These are phyloP conservation scores for Lagria hirta DNA, from an alignment of 2,888 invertebrate species.

Conservation along the genomic window DNA sequence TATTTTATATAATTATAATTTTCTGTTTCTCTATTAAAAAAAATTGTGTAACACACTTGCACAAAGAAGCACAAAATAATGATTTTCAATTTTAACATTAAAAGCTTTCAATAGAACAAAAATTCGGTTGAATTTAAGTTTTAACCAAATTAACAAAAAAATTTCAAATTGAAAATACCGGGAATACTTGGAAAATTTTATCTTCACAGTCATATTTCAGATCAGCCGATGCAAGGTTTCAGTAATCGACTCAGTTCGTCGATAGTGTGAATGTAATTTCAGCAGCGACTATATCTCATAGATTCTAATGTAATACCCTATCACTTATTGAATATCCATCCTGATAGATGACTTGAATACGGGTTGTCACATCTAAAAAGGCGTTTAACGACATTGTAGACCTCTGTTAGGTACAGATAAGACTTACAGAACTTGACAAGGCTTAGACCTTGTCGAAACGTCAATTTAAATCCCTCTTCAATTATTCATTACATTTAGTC, in stretches of 20 bases:
- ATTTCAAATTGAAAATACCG: too few species aligned
- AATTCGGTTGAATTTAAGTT: too few species aligned
- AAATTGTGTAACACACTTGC: too few species aligned
- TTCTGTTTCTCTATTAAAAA: too few species aligned
- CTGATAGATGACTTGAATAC: conserved; percentile 45
- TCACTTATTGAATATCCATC: conserved; percentile 48
- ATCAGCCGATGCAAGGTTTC: too few species aligned
- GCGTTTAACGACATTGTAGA: conserved; percentile 40
- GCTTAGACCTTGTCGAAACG: conserved; percentile 35
- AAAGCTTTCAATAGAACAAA: too few species aligned
- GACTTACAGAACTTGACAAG: conserved; percentile 34
- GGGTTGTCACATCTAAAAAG: conserved; percentile 40
- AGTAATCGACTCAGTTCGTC: conserved; percentile 20
- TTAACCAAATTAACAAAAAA: too few species aligned
- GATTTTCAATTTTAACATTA: too few species aligned
- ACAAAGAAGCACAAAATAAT: too few species aligned
- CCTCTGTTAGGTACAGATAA: conserved; percentile 34
- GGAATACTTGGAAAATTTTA: too few species aligned
- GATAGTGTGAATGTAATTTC: conserved; percentile 24
- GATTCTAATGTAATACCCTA: conserved; percentile 38
- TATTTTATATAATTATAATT: too few species aligned
- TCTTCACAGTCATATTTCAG: too few species aligned
- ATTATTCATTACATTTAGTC: conserved; percentile 32
- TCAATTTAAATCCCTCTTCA: conserved; percentile 31
- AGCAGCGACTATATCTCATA: conserved; percentile 26